phyloP scores from a whole-genome alignment of 2,113 vertebrate species.

The Tragelaphus imberbis region DNA sequence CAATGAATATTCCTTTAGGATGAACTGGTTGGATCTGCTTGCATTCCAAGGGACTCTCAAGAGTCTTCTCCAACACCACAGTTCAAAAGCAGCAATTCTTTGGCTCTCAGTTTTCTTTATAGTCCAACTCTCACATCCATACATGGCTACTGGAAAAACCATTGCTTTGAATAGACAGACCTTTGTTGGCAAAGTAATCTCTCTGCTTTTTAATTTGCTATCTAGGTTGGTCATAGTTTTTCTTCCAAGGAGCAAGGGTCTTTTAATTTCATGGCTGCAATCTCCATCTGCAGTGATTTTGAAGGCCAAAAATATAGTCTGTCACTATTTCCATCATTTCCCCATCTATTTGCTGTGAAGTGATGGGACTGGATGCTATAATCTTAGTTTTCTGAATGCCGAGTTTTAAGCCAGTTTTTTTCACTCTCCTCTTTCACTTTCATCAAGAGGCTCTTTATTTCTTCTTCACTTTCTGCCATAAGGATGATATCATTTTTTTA shows the following conservation, averaged over 20 bases:
- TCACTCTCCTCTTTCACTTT: not conserved
- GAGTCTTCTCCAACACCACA: not conserved
- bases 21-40: not conserved
- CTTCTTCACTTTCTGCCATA: not conserved
- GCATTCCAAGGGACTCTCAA: not conserved
- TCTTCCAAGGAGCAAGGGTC: not conserved
- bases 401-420: not conserved
- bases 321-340: not conserved
- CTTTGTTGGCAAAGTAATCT: not conserved
- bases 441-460: not conserved
- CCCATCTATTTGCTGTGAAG: not conserved
- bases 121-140: not conserved
- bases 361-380: not conserved
- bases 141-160: not conserved
- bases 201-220: not conserved
- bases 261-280: not conserved
- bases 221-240: not conserved
- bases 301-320: not conserved
- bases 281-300: not conserved
- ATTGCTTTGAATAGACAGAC: not conserved
- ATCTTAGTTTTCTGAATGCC: not conserved
- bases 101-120: not conserved
- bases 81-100: not conserved
- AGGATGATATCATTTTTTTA: not conserved
- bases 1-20: not conserved